Evolutionary conservation across 2,888 invertebrate species (phyloP), one percentile per base, ranked within the genome.

Genomic region (Boloria euphrosyne): DNA sequence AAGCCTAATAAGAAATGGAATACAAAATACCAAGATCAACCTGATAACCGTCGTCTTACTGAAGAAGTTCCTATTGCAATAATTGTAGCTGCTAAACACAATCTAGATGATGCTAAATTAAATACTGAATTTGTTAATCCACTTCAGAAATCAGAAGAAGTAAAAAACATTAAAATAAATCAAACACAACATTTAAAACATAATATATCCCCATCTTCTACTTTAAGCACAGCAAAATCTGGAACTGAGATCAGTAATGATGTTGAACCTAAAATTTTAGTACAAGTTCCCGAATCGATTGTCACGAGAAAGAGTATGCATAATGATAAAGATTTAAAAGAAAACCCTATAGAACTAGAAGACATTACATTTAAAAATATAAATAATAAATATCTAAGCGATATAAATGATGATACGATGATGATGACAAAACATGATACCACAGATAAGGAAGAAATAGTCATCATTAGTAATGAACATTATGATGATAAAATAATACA

Each of bases 1-100:
- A 57, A 57, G n/a, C 0, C 57, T 10, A 57, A 57, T 10, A 46
- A 46, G n/a, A 46, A 44, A 5, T 57, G 57, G 57, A 46, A 13
- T 22, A 57, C 44, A 3, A 22, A 46, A 16, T 7, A 27, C 13
- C 22, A n/a, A 22, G 13, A 5, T 5, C 46, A 22, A 46, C 46
- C 46, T 4, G 57, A 57, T 4, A 0, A 22, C n/a, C 22, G 13
- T 2, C 18, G 10, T 27, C 7, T 57, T 4, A n/a, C 18, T 1
- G n/a, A 46, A n/a, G 27, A 57, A 4, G 22, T 57, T 7, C 57
- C 57, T 5, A 22, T 57, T 0, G 57, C 57, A 0, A 3, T 57
- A 2, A 57, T 57, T 13, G 57, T 57, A 5, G 57, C 55, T 3
- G 55, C 57, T 13, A 57, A 57, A 3, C 0, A n/a, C 7, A 44